Base-by-base conservation (phyloP, 2,888 invertebrate genomes). In the Trilocha varians region DNA sequence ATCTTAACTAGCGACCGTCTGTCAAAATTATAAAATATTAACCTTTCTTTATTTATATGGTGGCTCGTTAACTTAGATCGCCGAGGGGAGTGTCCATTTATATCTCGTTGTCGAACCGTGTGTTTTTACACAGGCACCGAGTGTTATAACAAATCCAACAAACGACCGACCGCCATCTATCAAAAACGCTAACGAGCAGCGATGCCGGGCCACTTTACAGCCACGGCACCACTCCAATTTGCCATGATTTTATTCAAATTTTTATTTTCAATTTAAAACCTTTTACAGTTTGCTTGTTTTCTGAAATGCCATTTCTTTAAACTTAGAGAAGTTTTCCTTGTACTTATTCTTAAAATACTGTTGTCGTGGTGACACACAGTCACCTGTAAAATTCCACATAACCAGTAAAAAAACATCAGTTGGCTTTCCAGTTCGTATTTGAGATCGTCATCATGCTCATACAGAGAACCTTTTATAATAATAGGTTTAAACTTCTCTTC, bases 121-220 rank as follows among this genome's bases (percentile, higher is more conserved):
- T 78, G 78, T 78, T 83, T 82, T 82, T 79, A 80, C 79, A 75
- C 68, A 62, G 68, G 58, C 67, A 65, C 65, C 70, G 68, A 69
- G 71, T 75, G 77, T 77, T 78, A 78, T 74, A 77, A 78, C 79
- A 76, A 80, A 80, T 80, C 76, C 78, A 74, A 83, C 83, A 77
- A 79, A 79, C 78, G 72, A 77, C 71, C 78, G 71, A 69, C 62
- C 75, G 77, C 80, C 83, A 84, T 85, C 83, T 84, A 84, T 85
- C 85, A 84, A 82, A 82, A 78, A 78, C 75, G 65, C 77, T 84
- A 84, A 84, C 84, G 84, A 85, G 80, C 78, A 66, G 60, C 62
- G 78, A 82, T 78, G 75, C 78, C 68, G 73, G 70, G 72, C 70
- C 73, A 63, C 72, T 79, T 79, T 76, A 80, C 78, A 80, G 78